Evolutionary conservation across 1,140 invertebrate species (phyloP).

Genomic region (Drosophila rufa): DNA sequence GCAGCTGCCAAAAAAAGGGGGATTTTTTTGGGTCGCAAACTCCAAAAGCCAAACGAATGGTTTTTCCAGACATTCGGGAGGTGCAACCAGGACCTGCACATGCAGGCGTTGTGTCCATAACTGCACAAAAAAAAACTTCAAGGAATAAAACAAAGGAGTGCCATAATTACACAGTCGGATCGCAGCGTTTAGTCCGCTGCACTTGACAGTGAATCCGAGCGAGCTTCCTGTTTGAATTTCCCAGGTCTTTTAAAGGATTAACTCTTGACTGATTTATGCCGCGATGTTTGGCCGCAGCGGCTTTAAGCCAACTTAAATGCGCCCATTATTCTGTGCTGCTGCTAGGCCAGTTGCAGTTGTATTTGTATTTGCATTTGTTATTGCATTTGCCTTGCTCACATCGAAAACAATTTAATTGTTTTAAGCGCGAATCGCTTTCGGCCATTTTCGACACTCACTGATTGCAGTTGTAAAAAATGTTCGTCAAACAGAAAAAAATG

Average conservation of each 20-base stretch:
- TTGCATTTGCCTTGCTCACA: slow-evolving; percentile 18
- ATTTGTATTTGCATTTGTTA: neutral
- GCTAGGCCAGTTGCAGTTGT: neutral
- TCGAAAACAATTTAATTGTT: slow-evolving; percentile 67
- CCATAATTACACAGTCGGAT: slow-evolving; percentile 63
- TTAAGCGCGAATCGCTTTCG: slow-evolving; percentile 60
- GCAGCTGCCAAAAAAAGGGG: slow-evolving; percentile 24
- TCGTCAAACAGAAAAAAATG: slow-evolving; percentile 26
- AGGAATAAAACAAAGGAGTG: slow-evolving; percentile 19
- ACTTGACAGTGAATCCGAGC: slow-evolving; percentile 39
- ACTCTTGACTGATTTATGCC: slow-evolving; percentile 21
- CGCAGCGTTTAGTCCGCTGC: slow-evolving; percentile 12
- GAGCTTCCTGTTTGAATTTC: slow-evolving; percentile 14
- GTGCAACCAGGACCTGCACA: slow-evolving; percentile 3
- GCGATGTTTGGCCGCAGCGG: slow-evolving; percentile 20
- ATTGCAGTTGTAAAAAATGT: slow-evolving; percentile 57
- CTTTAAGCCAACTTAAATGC: slow-evolving; percentile 37
- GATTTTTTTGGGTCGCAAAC: neutral
- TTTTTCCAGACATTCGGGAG: slow-evolving; percentile 14
- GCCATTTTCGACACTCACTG: slow-evolving; percentile 56
- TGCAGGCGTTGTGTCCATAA: slow-evolving; percentile 39
- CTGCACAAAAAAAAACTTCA: slow-evolving; percentile 29
- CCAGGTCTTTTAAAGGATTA: slow-evolving; percentile 19
- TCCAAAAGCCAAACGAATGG: slow-evolving; percentile 41
- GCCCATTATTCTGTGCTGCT: slow-evolving; percentile 26